Conservation (phyloP, 2,113 vertebrate species). For the Anguilla japonica region DNA sequence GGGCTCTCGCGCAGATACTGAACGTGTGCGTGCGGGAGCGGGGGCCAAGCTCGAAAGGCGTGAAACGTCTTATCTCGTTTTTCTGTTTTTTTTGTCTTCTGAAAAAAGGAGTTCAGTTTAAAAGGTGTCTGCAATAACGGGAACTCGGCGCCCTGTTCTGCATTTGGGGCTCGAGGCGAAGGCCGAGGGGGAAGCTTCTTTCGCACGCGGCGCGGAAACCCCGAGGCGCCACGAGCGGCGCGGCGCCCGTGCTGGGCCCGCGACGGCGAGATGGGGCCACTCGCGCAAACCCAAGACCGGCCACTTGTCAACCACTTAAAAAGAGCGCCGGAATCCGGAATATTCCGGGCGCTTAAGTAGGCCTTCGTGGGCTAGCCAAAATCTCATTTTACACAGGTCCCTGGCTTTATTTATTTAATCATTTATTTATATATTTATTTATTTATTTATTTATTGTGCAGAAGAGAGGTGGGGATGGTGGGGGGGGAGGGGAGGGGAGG, state of each 20-base stretch:
- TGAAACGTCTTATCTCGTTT: slow-evolving; percentile 52
- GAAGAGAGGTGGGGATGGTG: too few species aligned
- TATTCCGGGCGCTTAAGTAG: neutral
- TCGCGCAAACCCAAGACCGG: neutral
- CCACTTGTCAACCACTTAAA: neutral
- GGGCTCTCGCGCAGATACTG: slow-evolving; percentile 48
- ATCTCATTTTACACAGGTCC: neutral
- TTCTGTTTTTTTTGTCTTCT: slow-evolving; percentile 14
- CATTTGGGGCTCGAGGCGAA: neutral
- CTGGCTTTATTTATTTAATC: neutral
- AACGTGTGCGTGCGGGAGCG: slow-evolving; percentile 29
- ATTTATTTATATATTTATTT: neutral
- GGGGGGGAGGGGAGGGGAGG: too few species aligned
- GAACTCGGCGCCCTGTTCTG: neutral
- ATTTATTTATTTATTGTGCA: neutral
- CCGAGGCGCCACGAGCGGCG: neutral
- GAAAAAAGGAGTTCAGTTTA: slow-evolving; percentile 32
- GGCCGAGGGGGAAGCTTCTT: neutral
- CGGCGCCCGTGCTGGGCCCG: neutral
- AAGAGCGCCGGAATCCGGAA: neutral
- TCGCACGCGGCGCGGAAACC: neutral
- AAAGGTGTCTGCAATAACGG: neutral
- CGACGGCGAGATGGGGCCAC: neutral
- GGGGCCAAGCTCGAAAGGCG: slow-evolving; percentile 45
- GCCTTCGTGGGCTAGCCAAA: neutral